A percentile compares a stretch with the other conserved stretches of the same genome.
phyloP scores from a whole-genome alignment of 2,888 invertebrate genomes.

The Parnassius glacialis region DNA sequence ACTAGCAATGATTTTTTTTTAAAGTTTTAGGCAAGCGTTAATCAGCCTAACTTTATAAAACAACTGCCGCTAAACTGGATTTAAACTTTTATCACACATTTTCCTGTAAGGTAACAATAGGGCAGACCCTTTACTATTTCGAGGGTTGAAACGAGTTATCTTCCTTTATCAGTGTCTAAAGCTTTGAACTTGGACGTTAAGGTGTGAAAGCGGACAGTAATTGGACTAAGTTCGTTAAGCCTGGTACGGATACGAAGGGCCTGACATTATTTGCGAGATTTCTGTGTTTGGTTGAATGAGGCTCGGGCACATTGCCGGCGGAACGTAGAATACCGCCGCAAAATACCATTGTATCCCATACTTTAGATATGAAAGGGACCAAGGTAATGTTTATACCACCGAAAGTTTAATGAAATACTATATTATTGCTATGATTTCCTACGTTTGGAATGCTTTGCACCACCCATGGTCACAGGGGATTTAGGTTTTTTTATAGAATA shows the following conservation, averaged over 20 bases:
- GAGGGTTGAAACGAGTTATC: background rate
- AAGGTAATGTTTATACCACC: slow-evolving; percentile 11
- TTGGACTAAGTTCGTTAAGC: slow-evolving; percentile 16
- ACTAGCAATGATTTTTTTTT: no score
- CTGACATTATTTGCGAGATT: slow-evolving; percentile 8
- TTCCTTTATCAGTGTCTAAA: slow-evolving; percentile 7
- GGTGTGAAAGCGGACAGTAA: slow-evolving; percentile 10
- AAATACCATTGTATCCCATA: slow-evolving; percentile 3
- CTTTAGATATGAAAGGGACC: slow-evolving; percentile 23
- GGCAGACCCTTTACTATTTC: background rate
- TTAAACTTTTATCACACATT: background rate
- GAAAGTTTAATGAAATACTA: background rate
- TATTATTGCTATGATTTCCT: no score
- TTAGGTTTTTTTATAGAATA: no score
- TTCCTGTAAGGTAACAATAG: slow-evolving; percentile 2
- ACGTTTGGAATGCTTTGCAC: no score
- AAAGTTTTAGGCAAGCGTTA: no score
- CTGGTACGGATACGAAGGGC: slow-evolving; percentile 14
- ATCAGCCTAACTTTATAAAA: no score
- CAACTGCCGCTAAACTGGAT: background rate
- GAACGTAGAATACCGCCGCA: background rate
- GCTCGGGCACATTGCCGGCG: slow-evolving; percentile 5
- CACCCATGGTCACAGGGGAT: no score
- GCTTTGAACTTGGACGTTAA: slow-evolving; percentile 7
- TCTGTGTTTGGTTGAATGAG: background rate